Conservation (phyloP, 2,888 invertebrate species). For the Xestoiulus laeticollis region DNA sequence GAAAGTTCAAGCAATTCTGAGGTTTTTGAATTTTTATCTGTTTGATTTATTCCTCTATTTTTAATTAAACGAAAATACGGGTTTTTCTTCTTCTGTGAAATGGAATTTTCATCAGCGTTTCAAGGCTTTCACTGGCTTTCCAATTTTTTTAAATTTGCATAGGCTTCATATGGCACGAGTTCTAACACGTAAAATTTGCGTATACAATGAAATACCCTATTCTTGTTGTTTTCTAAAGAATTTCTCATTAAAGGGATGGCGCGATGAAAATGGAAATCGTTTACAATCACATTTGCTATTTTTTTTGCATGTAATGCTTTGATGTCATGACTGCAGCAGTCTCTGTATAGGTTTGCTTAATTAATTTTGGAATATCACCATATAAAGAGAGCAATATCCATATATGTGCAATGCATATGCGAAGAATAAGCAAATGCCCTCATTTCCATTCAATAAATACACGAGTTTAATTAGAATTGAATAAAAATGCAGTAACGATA, state of each 20-base stretch:
- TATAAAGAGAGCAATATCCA: not conserved
- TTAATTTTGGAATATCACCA: not conserved
- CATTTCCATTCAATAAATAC: not conserved
- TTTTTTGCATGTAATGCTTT: not conserved
- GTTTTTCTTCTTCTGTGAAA: not conserved
- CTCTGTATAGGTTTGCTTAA: not conserved
- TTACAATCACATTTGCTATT: conserved; percentile 19
- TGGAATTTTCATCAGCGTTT: not conserved
- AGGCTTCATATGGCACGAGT: not conserved
- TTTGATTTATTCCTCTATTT: not conserved
- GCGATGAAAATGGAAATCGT: conserved; percentile 23
- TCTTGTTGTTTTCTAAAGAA: not conserved
- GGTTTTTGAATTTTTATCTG: not conserved
- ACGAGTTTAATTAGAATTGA: not conserved
- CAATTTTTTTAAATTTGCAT: not conserved
- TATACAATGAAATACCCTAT: conserved; percentile 3
- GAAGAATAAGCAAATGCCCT: not conserved
- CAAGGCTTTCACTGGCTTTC: not conserved
- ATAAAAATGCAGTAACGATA: not conserved
- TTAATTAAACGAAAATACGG: not conserved
- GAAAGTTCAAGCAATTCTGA: not conserved
- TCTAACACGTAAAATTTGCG: not conserved
- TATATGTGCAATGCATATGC: not conserved
- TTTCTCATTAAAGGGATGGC: conserved; percentile 22
- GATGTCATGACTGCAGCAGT: not conserved